A percentile compares a stretch with the other conserved stretches of the same genome.
These are phyloP conservation scores for Catharus ustulatus DNA, from an alignment of 2,797 vertebrate species.

Conservation along the genomic window DNA sequence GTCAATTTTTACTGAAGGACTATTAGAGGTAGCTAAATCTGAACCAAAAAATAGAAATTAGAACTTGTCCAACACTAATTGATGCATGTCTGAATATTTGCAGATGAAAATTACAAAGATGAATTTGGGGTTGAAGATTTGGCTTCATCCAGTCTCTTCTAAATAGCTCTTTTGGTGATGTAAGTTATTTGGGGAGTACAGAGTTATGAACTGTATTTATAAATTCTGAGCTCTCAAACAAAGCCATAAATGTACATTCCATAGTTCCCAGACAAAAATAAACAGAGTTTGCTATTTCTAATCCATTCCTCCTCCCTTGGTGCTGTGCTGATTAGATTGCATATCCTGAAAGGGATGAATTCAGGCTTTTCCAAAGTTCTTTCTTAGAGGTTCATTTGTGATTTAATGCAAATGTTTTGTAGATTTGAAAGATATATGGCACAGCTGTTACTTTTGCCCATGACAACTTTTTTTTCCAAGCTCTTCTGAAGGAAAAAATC, in stretches of 20 bases:
- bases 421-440: constrained; percentile 64
- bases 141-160: background rate
- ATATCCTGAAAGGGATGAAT: constrained; percentile 50
- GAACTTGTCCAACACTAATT: background rate
- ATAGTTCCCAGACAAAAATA: constrained; percentile 78
- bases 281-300: constrained; percentile 70
- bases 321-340: constrained; percentile 71
- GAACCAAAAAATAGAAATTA: background rate
- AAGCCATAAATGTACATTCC: constrained; percentile 71
- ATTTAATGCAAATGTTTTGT: constrained; percentile 34
- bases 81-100: background rate
- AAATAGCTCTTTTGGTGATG: background rate
- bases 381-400: constrained; percentile 44
- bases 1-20: background rate
- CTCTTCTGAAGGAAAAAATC: constrained; percentile 11
- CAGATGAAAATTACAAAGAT: background rate
- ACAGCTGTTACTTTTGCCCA: constrained; percentile 70
- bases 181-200: background rate
- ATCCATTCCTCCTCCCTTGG: constrained; percentile 51
- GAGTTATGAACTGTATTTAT: background rate
- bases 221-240: constrained; percentile 49
- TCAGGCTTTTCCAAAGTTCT: constrained; percentile 48
- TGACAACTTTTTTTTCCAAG: constrained; percentile 23
- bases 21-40: background rate
- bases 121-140: background rate